phyloP scores from a whole-genome alignment of 2,113 vertebrate genomes.

The Isurus oxyrinchus region DNA sequence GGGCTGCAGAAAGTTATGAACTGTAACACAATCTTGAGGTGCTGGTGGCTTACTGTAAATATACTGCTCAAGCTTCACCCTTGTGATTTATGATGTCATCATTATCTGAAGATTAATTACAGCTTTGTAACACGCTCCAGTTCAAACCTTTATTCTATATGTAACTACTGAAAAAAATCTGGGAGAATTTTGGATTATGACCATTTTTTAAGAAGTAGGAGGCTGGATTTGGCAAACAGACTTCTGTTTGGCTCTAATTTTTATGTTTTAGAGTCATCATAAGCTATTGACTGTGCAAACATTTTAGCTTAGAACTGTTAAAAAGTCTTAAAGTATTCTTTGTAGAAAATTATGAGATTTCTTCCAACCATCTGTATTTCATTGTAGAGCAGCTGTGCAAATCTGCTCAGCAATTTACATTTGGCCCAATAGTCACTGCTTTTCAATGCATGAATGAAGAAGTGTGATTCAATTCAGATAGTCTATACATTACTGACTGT shows the following conservation, averaged over 20 bases:
- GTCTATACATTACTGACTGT: background rate
- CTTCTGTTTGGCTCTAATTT: constrained; percentile 27
- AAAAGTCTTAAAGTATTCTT: constrained; percentile 27
- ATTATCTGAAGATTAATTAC: constrained; percentile 6
- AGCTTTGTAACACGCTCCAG: background rate
- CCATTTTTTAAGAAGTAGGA: background rate
- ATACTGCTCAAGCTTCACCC: background rate
- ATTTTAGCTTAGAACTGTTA: constrained; percentile 34
- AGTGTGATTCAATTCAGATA: constrained; percentile 31
- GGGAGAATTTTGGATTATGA: background rate
- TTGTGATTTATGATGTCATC: background rate
- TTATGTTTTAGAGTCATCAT: constrained; percentile 14
- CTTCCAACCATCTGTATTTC: constrained; percentile 27
- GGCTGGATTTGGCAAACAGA: constrained; percentile 27
- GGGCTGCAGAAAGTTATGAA: background rate
- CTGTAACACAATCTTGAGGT: background rate
- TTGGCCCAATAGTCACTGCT: constrained; percentile 30
- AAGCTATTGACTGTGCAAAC: constrained; percentile 19
- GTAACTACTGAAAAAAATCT: constrained; percentile 1
- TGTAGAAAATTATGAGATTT: constrained; percentile 31
- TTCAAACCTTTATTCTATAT: background rate
- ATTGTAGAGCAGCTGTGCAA: constrained; percentile 26
- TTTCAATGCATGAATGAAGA: constrained; percentile 36
- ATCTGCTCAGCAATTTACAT: constrained; percentile 11
- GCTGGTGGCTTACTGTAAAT: background rate